Base-by-base conservation (phyloP, 2,888 invertebrate species). In the Caenorhabditis panamensis region DNA sequence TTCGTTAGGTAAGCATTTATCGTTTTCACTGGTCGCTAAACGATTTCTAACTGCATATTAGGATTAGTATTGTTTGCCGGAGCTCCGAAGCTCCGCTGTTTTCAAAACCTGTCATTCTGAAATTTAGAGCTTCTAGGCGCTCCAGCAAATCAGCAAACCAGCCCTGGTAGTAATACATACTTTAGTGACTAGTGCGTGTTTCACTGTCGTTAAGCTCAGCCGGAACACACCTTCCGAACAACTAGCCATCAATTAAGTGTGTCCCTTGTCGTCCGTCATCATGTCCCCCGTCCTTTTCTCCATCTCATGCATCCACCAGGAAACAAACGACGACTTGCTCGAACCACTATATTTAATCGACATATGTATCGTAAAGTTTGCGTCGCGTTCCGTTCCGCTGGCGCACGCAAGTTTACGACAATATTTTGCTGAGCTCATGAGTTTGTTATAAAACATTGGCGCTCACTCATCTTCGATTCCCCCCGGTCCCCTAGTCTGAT, bases 361-460 rank as follows among this genome's bases (percentile, higher is more conserved):
- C 63, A 56, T 64, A 73, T 73, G 73, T 59, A 73, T 73, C 73
- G 66, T 73, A 73, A 73, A 73, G 24, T 59, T 73, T 73, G 63
- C 49, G 62, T 54, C 64, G 49, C 31, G 31, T 22, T n/a, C n/a
- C n/a, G n/a, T n/a, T n/a, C n/a, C 36, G 28, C 20, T 13, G 26
- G 16, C 68, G 58, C 44, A 47, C 51, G 53, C 61, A 53, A 18
- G 18, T 59, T 59, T 59, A 59, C 26, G 36, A 47, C 62, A 44
- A 63, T 54, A 54, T 63, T 62, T 63, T 66, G 28, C 51, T 18
- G 36, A 36, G 11, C 54, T 41, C 54, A 18, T 64, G 58, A 59
- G 28, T 64, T 73, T 58, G 49, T 72, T 64, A 56, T 64, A 72
- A 63, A 56, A 51, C 63, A 72, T 66, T 59, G n/a, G 8, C 13